Percentiles rank a stretch among this genome's conserved stretches.
phyloP scores from a whole-genome alignment of 2,888 invertebrate species.

The Ceraclea dissimilis region DNA sequence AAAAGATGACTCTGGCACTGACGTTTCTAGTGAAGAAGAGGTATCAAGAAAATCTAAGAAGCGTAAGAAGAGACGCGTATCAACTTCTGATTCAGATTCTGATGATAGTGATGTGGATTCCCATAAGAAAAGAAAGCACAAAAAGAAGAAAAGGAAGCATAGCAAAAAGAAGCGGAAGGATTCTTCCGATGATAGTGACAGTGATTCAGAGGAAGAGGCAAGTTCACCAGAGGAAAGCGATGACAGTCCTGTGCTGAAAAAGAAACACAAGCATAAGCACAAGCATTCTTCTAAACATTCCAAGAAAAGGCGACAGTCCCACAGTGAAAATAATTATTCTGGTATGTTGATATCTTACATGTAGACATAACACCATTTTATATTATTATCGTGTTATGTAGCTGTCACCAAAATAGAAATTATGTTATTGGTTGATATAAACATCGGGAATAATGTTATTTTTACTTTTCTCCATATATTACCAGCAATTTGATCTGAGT shows the following conservation, averaged over 20 bases:
- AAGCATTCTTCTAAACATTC: conserved; percentile 36
- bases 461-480: no score
- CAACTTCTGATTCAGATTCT: conserved; percentile 41
- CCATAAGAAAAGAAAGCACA: conserved; percentile 44
- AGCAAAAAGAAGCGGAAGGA: conserved; percentile 41
- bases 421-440: background rate
- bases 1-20: conserved; percentile 11
- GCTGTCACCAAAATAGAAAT: background rate
- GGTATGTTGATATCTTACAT: conserved; percentile 7
- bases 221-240: conserved; percentile 41
- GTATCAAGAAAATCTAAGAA: conserved; percentile 32
- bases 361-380: no score
- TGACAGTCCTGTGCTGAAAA: conserved; percentile 35
- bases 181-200: conserved; percentile 30
- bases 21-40: conserved; percentile 14
- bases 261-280: conserved; percentile 37
- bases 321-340: conserved; percentile 8
- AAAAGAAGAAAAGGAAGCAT: conserved; percentile 49
- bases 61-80: conserved; percentile 33
- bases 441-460: no score
- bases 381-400: no score
- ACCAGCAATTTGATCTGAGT: no score
- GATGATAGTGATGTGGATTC: conserved; percentile 36
- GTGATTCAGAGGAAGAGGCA: conserved; percentile 32
- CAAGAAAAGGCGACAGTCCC: conserved; percentile 15